phyloP scores from a whole-genome alignment of 2,113 vertebrate genomes.

The Marmota flaviventris region DNA sequence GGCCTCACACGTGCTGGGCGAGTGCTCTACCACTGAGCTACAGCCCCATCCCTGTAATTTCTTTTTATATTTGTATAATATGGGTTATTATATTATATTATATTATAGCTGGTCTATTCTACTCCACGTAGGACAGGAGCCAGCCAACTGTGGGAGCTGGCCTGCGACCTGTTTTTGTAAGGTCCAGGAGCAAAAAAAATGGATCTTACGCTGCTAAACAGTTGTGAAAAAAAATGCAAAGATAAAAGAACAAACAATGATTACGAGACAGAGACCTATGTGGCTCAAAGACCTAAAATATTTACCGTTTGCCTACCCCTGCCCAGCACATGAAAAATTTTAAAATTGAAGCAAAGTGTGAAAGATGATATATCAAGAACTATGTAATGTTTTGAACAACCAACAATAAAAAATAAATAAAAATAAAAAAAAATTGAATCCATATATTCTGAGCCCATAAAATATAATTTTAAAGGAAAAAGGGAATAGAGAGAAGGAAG shows the following conservation, averaged over 20 bases:
- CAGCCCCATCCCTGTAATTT: no score
- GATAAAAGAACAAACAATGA: background rate
- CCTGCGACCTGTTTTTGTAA: background rate
- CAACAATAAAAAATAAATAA: no score
- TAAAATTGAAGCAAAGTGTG: conserved; percentile 31
- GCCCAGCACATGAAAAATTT: background rate
- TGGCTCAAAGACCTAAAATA: background rate
- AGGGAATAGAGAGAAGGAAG: no score
- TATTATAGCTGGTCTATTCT: no score
- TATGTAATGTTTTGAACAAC: no score
- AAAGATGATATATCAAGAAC: no score
- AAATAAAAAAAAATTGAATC: conserved; percentile 13
- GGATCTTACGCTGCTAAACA: background rate
- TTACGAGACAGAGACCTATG: background rate
- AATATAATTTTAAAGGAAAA: background rate
- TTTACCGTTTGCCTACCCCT: background rate
- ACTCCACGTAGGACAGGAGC: background rate
- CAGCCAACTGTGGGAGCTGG: background rate
- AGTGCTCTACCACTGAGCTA: no score
- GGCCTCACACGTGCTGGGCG: no score
- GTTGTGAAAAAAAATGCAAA: background rate
- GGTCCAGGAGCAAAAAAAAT: background rate
- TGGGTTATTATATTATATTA: no score
- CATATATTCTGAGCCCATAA: background rate
- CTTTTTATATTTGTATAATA: background rate